Percentiles rank a stretch among this genome's conserved stretches.
These are phyloP conservation scores for Uropsilus gracilis DNA, from an alignment of 2,113 vertebrate genomes.

Conservation along the genomic window DNA sequence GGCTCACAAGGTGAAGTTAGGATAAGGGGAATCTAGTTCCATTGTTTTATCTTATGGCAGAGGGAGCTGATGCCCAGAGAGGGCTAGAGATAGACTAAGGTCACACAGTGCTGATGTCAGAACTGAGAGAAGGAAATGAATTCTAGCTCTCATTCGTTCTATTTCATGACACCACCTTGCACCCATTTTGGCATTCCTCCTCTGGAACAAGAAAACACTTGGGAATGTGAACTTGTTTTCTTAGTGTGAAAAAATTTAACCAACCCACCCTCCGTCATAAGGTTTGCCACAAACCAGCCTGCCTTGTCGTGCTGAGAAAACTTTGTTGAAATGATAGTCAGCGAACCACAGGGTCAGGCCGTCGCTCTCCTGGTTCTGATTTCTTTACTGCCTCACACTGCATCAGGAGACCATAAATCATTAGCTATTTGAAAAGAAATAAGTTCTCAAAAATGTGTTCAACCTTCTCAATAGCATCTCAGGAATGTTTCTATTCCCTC, in stretches of 20 bases:
- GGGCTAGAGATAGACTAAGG: not conserved
- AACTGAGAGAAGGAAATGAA: not conserved
- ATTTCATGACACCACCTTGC: rapidly evolving
- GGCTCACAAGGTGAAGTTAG: not conserved
- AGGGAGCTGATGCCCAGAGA: not conserved
- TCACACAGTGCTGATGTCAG: not conserved
- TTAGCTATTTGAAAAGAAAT: not conserved
- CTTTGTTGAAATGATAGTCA: too few species aligned
- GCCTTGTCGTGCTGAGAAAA: not conserved
- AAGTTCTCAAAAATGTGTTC: not conserved
- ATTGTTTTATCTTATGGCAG: not conserved
- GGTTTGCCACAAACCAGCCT: not conserved
- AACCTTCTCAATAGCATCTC: not conserved
- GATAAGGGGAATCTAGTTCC: not conserved
- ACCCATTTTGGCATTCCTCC: not conserved
- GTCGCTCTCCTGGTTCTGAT: not conserved
- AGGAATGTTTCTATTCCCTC: not conserved
- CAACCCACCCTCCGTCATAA: not conserved
- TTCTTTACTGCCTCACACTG: not conserved
- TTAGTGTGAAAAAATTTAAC: not conserved
- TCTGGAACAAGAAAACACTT: not conserved
- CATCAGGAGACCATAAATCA: not conserved
- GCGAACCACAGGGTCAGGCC: not conserved
- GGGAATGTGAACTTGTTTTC: not conserved
- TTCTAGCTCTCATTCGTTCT: not conserved